Base-by-base conservation (phyloP, 53 echinoderm and acorn worm species). In the Arbacia lixula region DNA sequence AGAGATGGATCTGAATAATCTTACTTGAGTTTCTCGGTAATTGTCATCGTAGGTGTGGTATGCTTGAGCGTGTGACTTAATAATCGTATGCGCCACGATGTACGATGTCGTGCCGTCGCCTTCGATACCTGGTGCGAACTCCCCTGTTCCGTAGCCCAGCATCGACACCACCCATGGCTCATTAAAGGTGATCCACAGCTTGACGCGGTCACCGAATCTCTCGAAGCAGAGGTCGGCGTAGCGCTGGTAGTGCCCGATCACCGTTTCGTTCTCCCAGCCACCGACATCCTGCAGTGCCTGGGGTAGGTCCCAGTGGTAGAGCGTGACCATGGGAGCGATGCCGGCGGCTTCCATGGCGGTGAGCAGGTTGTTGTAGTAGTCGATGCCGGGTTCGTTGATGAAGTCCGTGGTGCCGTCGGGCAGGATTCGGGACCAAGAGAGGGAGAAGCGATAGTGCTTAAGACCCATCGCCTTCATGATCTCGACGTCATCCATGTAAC, bases 271-370 rank as follows among this genome's bases (percentile, higher is more conserved):
- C 21, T 50, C 85, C 91, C 91, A 91, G 14, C 91, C 94, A 40
- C 89, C 92, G 14, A 60, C 28, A 68, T 95, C 90, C 56, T 96
- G 89, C 6, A 93, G 83, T 2, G 63, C 60, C 53, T 93, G 91
- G 0, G 96, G 96, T 6, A 96, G 84, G 52, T 95, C 95, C 95
- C 95, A 95, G 72, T 95, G 95, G 79, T 95, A 95, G 12, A 92
- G 90, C 9, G 95, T 96, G 20, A 91, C 89, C 85, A 96, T 87
- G 3, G 96, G 96, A 29, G 89, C 52, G 66, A 93, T 93, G 6
- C 87, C 88, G 55, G 81, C 89, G 5, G 79, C 83, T 20, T 87
- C 51, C 8, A 96, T 84, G 12, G 65, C 89, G 39, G 87, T 49
- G 35, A 93, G 72, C 6, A 93, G 75, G 53, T 86, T 84, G 51